Percentiles rank a stretch among this genome's conserved stretches.
Conservation (phyloP, 2,888 invertebrate species). For the Mythimna loreyi region DNA sequence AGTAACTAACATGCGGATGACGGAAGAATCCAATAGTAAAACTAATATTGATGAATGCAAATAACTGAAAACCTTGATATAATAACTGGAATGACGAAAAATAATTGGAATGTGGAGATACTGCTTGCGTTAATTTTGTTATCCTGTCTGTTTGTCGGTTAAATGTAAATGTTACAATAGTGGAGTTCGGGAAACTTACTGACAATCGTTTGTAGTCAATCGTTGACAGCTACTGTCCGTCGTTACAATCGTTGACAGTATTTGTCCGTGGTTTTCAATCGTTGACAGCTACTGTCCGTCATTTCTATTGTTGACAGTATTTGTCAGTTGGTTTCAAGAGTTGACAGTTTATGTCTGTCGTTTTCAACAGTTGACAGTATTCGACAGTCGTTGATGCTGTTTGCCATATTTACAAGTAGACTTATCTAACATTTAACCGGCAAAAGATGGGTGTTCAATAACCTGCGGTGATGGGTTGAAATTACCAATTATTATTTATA, state of each 20-base stretch:
- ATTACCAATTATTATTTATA: neutral
- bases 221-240: neutral
- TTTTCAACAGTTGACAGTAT: neutral
- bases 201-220: neutral
- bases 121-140: neutral
- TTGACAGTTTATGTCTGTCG: too few species aligned
- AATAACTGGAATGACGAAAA: neutral
- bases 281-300: neutral
- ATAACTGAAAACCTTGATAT: constrained; percentile 18
- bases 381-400: too few species aligned
- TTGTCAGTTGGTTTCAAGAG: neutral
- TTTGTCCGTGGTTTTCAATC: neutral
- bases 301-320: too few species aligned
- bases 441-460: constrained; percentile 2
- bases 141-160: constrained; percentile 13
- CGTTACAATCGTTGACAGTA: too few species aligned
- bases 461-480: constrained; percentile 18
- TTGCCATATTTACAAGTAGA: too few species aligned
- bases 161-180: constrained; percentile 3
- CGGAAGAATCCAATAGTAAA: neutral
- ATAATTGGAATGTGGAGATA: neutral
- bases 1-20: constrained; percentile 22
- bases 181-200: neutral
- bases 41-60: constrained; percentile 20
- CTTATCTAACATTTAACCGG: constrained; percentile 5